Evolutionary conservation across 2,888 invertebrate species (phyloP).

Genomic region (Branchipolynoe longqiensis): DNA sequence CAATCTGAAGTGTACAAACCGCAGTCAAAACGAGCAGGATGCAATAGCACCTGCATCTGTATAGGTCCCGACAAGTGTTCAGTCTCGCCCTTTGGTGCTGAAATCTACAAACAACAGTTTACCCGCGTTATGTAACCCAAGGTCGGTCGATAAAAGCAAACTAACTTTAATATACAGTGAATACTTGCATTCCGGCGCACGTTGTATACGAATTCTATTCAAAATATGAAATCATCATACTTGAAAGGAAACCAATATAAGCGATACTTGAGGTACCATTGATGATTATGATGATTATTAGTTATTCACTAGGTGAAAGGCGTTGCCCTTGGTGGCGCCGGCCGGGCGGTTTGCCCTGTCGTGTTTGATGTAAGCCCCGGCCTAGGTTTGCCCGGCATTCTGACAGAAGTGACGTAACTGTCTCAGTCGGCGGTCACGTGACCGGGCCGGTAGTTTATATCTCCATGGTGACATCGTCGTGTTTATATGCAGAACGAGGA

Average conservation of each 20-base stretch:
- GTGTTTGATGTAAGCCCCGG: not conserved
- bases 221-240: conserved; percentile 9
- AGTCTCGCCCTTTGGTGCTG: conserved; percentile 50
- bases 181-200: conserved; percentile 6
- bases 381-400: not conserved
- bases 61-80: conserved; percentile 9
- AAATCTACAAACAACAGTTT: not conserved
- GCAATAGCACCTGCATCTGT: not conserved
- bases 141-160: not conserved
- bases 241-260: no score
- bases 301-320: not conserved
- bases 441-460: conserved; percentile 12
- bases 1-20: not conserved
- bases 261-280: conserved; percentile 4
- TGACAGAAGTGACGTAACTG: not conserved
- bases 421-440: conserved; percentile 7
- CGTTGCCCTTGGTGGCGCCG: not conserved
- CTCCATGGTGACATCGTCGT: not conserved
- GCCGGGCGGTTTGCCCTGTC: not conserved
- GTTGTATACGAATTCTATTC: not conserved
- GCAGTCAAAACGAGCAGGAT: not conserved
- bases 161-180: not conserved
- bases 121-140: no score
- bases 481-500: conserved; percentile 21
- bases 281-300: not conserved